Evolutionary conservation across 2,797 vertebrate genomes (phyloP).

Genomic region (Cynodonichthys magdalenae): DNA sequence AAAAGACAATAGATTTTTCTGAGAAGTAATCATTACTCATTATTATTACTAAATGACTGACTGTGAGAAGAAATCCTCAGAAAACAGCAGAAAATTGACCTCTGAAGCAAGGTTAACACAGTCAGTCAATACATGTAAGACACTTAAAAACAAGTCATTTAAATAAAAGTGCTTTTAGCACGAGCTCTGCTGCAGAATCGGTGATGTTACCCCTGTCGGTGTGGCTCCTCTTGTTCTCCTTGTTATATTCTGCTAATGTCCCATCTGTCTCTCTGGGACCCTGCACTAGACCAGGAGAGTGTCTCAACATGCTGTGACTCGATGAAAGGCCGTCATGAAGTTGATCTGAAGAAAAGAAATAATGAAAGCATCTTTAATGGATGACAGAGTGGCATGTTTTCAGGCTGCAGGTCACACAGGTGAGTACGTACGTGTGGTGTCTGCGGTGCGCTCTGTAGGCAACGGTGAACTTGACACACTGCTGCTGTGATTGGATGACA

Average conservation of each 20-base stretch:
- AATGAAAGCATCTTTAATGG: neutral
- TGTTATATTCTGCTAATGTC: conserved; percentile 87
- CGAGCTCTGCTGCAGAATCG: neutral
- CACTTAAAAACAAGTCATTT: neutral
- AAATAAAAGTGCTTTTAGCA: neutral
- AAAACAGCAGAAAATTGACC: conserved; percentile 30
- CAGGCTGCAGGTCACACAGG: neutral
- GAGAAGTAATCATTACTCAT: conserved; percentile 58
- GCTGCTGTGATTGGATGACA: conserved; percentile 96
- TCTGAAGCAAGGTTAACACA: conserved; percentile 22
- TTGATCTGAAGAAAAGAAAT: conserved; percentile 77
- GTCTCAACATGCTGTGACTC: conserved; percentile 90
- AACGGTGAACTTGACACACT: conserved; percentile 95
- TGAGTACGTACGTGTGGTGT: conserved; percentile 61
- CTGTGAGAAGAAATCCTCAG: conserved; percentile 28
- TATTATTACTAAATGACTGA: conserved; percentile 56
- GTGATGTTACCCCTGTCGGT: conserved; percentile 86
- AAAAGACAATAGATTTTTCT: conserved; percentile 46
- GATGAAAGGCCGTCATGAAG: conserved; percentile 90
- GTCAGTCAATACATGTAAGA: conserved; percentile 17
- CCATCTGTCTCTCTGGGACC: conserved; percentile 90
- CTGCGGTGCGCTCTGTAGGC: conserved; percentile 83
- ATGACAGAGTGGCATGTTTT: neutral
- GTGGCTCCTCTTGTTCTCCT: conserved; percentile 90
- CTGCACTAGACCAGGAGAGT: conserved; percentile 88